Base-by-base conservation (phyloP, 2,113 vertebrate genomes). In the Callipepla californica region DNA sequence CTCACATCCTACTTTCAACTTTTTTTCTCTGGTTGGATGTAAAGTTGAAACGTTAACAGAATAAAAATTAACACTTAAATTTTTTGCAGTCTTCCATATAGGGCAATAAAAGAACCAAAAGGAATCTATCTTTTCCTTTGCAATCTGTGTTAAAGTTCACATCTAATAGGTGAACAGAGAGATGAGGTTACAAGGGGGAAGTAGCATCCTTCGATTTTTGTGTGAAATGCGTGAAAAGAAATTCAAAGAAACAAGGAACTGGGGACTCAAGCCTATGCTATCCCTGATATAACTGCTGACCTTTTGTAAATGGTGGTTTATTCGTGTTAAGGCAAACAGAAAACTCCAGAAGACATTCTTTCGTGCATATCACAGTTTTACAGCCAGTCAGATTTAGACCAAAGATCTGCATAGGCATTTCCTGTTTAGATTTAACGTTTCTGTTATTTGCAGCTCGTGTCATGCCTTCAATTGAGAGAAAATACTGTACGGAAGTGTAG, bases 361-460 rank as follows among this genome's bases (percentile, higher is more conserved):
- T 61, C 22, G 58, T 57, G 47, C 0, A 0, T 65, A 75, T 57
- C 38, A 66, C 42, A 69, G 57, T 80, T 67, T 87, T 67, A 91
- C 55, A 87, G 26, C 72, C 85, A 89, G 63, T 80, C 5, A 40
- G 44, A 70, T 89, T 82, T 48, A 47, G 38, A n/a, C 38, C 48
- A 95, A 62, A 61, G 25, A 42, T 62, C 76, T 85, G 45, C 38
- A 75, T 63, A 90, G 83, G 80, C 81, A 95, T 95, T 95, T 95
- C 81, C 75, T 92, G 75, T 87, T 92, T 92, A 86, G 50, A 26
- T 93, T 96, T 50, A 42, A 17, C 85, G 38, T 73, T 81, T 90
- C 87, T 79, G 22, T 53, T 57, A n/a, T 45, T 6, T 91, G 61
- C 66, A 63, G 72, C 34, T 85, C 0, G 0, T 85, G 72, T 74